Evolutionary conservation across 2,113 vertebrate species (phyloP).

Genomic region (Macrotis lagotis): DNA sequence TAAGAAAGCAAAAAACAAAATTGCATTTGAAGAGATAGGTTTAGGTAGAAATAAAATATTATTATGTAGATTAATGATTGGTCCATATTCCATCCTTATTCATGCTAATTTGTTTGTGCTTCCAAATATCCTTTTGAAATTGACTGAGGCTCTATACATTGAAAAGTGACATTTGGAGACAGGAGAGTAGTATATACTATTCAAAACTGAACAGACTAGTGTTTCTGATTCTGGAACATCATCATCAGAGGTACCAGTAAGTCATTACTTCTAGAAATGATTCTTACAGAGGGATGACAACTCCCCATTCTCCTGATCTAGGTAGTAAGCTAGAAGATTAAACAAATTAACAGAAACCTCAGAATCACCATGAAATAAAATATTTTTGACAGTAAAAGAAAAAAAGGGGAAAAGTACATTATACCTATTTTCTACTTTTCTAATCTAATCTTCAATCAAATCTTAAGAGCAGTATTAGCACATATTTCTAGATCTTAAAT

Average conservation of each 20-base stretch:
- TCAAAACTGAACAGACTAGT: slow-evolving; percentile 1
- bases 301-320: slow-evolving; percentile 43
- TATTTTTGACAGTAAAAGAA: slow-evolving; percentile 62
- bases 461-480: no score
- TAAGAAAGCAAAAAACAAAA: slow-evolving; percentile 26
- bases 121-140: slow-evolving; percentile 41
- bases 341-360: slow-evolving; percentile 72
- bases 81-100: neutral
- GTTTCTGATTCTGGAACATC: slow-evolving; percentile 14
- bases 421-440: slow-evolving; percentile 67
- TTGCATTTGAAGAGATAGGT: neutral
- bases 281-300: neutral
- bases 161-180: slow-evolving; percentile 33
- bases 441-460: no score
- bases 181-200: slow-evolving; percentile 22
- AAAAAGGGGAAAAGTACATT: slow-evolving; percentile 70
- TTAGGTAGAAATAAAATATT: neutral
- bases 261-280: slow-evolving; percentile 49
- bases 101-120: neutral
- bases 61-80: neutral
- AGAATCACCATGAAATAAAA: slow-evolving; percentile 72
- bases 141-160: neutral
- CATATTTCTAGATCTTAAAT: slow-evolving; percentile 76
- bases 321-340: slow-evolving; percentile 52
- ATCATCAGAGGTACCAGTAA: slow-evolving; percentile 28